Conservation (phyloP, 2,797 vertebrate species). For the Cirrhinus mrigala region DNA sequence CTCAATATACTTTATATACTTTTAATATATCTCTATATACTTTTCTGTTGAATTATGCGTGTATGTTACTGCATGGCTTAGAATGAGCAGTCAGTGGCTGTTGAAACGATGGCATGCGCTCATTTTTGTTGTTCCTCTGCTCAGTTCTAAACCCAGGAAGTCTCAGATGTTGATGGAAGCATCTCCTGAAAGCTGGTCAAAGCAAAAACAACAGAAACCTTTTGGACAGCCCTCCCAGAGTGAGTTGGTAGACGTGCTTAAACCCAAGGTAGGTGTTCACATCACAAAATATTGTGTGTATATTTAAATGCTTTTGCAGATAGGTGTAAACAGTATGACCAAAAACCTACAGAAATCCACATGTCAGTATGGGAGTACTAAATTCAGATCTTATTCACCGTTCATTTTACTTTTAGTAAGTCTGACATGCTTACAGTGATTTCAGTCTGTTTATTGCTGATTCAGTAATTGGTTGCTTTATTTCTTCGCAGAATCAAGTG, state of each 20-base stretch:
- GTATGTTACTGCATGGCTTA: neutral
- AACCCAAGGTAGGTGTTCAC: slow-evolving; percentile 74
- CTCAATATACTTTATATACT: neutral
- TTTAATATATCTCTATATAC: neutral
- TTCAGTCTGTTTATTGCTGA: neutral
- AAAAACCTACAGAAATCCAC: neutral
- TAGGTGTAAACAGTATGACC: neutral
- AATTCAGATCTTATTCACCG: neutral
- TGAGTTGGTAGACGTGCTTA: slow-evolving; percentile 82
- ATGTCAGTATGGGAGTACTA: neutral
- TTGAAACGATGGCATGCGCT: neutral
- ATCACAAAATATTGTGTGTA: neutral
- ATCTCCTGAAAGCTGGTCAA: slow-evolving; percentile 76
- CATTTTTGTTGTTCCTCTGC: slow-evolving; percentile 42
- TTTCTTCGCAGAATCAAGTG: slow-evolving; percentile 75
- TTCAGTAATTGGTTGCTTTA: neutral
- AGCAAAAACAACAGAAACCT: slow-evolving; percentile 84
- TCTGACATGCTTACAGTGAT: neutral
- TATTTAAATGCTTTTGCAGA: neutral
- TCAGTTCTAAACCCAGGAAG: slow-evolving; percentile 80
- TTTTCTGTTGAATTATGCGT: neutral
- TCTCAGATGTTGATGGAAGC: slow-evolving; percentile 78
- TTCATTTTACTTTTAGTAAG: neutral
- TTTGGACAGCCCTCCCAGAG: slow-evolving; percentile 72
- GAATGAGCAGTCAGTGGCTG: neutral